Percentiles rank a stretch among this genome's conserved stretches.
Conservation (phyloP, 1,140 invertebrate species). For the Atta cephalotes region DNA sequence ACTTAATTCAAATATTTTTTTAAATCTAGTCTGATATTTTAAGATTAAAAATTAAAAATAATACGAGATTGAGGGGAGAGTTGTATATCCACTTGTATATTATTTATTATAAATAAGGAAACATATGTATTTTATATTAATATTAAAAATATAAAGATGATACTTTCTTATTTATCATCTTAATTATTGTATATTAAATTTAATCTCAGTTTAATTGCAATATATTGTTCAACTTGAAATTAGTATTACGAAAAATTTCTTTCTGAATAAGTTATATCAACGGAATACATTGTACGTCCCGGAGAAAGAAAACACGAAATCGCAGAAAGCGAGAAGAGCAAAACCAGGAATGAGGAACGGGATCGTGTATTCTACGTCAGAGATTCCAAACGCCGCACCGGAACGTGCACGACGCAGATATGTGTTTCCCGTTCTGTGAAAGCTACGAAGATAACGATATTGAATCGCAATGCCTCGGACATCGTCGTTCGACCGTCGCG, state of each 20-base stretch:
- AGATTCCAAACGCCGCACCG: neutral
- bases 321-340: conserved; percentile 33
- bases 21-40: neutral
- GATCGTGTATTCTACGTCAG: conserved; percentile 39
- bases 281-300: conserved; percentile 3
- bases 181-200: neutral
- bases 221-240: neutral
- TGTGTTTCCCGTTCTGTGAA: conserved; percentile 72
- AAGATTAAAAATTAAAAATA: neutral
- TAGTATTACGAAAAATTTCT: neutral
- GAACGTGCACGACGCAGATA: conserved; percentile 51
- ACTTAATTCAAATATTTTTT: neutral
- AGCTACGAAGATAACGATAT: conserved; percentile 74
- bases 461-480: conserved; percentile 73
- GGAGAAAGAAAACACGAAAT: conserved; percentile 45
- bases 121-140: neutral
- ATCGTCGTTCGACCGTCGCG: conserved; percentile 59
- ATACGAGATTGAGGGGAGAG: neutral
- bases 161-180: neutral
- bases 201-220: neutral
- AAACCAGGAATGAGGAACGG: conserved; percentile 20
- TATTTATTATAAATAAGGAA: neutral
- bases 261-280: conserved; percentile 15
- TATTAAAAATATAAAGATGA: neutral
- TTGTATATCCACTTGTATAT: neutral